phyloP scores from a whole-genome alignment of 2,113 vertebrate species.

The Malurus elegans region DNA sequence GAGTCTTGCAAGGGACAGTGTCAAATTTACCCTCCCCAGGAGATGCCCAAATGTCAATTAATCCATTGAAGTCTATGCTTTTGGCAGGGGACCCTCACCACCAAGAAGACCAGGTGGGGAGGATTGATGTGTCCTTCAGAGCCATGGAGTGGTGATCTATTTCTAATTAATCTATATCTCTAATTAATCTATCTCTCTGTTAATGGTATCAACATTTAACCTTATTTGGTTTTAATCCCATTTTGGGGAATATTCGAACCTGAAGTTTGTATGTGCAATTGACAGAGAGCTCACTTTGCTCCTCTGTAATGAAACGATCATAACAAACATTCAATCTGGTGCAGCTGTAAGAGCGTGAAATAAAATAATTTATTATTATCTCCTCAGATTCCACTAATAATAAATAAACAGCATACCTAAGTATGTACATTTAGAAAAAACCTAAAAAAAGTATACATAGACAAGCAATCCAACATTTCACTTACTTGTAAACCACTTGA shows the following conservation, averaged over 20 bases:
- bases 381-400: not conserved
- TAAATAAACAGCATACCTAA: not conserved
- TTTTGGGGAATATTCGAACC: not conserved
- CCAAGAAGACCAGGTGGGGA: not conserved
- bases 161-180: not conserved
- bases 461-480: not conserved
- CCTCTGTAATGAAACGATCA: too few relatives aligned
- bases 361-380: not conserved
- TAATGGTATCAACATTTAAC: not conserved
- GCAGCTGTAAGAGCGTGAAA: not conserved
- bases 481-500: not conserved
- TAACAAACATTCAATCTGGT: not conserved
- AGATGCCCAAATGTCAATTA: not conserved
- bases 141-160: accelerated
- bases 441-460: not conserved
- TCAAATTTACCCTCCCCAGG: not conserved
- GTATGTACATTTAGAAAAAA: not conserved
- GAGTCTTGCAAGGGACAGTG: not conserved
- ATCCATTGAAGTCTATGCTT: not conserved
- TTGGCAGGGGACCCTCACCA: not conserved
- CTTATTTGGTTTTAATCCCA: accelerated
- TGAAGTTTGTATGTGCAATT: not conserved
- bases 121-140: accelerated
- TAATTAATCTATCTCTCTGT: not conserved
- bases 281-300: not conserved